A percentile compares a stretch with the other conserved stretches of the same genome.
These are phyloP conservation scores for Ferdinandea cuprea DNA, from an alignment of 2,888 invertebrate genomes.

Conservation along the genomic window DNA sequence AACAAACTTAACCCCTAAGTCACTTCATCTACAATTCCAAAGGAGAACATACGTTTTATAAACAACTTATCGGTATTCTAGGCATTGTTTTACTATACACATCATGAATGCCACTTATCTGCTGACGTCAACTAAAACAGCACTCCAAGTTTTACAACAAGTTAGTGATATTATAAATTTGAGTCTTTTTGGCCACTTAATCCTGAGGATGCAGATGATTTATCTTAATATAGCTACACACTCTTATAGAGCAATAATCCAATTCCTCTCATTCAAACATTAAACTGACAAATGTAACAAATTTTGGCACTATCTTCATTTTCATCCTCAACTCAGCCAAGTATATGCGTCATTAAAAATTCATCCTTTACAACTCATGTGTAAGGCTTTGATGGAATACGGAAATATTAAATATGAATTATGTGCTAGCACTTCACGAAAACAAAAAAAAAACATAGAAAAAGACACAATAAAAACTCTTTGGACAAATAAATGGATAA, in stretches of 20 bases:
- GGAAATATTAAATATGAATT: constrained; percentile 70
- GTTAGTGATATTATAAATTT: no score
- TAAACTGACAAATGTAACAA: not conserved
- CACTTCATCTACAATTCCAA: no score
- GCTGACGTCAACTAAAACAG: no score
- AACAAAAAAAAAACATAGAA: constrained; percentile 43
- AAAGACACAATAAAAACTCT: constrained; percentile 4
- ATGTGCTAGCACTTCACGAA: constrained; percentile 35
- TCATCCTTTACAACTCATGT: constrained; percentile 54
- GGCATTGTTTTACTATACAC: no score
- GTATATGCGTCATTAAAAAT: constrained; percentile 30
- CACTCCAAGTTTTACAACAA: no score
- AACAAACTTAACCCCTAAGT: no score
- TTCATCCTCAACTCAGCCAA: constrained; percentile 22
- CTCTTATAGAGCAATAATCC: no score
- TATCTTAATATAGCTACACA: not conserved
- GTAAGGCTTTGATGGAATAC: constrained; percentile 69
- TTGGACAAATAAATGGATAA: constrained; percentile 34
- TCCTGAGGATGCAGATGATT: not conserved
- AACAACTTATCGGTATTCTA: no score
- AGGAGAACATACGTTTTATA: no score
- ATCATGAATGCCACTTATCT: no score
- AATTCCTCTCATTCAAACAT: not conserved
- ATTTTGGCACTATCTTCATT: constrained; percentile 32
- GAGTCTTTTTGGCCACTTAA: no score